Base-by-base conservation (phyloP, 2,888 invertebrate genomes). In the Apodemia hepburni region DNA sequence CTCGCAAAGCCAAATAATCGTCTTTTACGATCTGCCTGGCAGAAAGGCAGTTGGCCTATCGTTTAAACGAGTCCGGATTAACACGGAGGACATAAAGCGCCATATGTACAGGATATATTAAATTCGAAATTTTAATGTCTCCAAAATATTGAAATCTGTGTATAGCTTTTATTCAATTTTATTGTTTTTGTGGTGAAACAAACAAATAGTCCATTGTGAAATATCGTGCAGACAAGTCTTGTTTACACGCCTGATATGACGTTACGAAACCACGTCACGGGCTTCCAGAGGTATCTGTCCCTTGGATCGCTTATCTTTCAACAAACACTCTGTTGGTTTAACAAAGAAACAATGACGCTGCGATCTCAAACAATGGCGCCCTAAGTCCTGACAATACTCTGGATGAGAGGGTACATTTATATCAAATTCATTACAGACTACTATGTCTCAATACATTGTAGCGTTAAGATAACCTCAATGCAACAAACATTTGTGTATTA, bases 341-440 rank as follows among this genome's bases (percentile, higher is more conserved):
- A 74, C 75, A 75, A 75, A 76, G 74, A 75, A 81, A 80, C 80
- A 81, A 80, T 79, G 75, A 76, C 70, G 71, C 75, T 73, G 73
- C 69, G 75, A 76, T 69, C 75, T 69, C 75, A 77, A 77, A 84
- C 83, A 84, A 81, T 75, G 65, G 70, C 74, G 73, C 77, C 76
- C 71, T 71, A 70, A 73, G 12, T 27, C 29, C 54, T 15, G 54
- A 54, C 54, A 29, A 54, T 54, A 27, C 22, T 54, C 54, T 6
- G 54, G 61, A 51, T 12, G 22, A 5, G 22, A 60, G 27, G 59
- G 22, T 54, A 54, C 15, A 22, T 51, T 54, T 27, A 15, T 27
- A 54, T 54, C 22, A 54, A 22, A 29, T 54, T 54, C 27, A 54
- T 54, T 54, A 15, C 54, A 27, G 54, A 27, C 22, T 54, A 54